Evolutionary conservation across 2,797 vertebrate genomes (phyloP), one percentile per base, ranked within the genome.

Genomic region (Danio jaintianensis): DNA sequence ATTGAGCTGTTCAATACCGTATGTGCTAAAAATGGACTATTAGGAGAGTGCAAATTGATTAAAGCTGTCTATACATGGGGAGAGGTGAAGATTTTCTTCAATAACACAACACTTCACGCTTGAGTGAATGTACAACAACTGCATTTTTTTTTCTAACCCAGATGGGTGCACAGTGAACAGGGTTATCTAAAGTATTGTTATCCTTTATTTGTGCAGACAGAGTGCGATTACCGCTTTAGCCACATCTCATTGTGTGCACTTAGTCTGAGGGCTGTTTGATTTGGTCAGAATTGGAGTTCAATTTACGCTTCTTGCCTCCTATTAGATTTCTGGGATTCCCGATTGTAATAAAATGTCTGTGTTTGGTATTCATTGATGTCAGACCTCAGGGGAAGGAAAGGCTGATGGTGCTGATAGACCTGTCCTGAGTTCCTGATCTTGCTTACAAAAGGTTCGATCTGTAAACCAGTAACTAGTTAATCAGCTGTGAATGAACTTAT

Each of bases 271-370:
- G 55, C 38, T 56, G 48, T 63, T 82, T 79, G 78, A 85, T 75
- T 63, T 63, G 38, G 53, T 70, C 68, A 69, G 69, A 86, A 81
- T 84, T 58, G 76, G 48, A 69, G 38, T 79, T 68, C 58, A 82
- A 78, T 61, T 59, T 79, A 64, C 18, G 59, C 59, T 70, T 66
- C 43, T 67, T 52, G 78, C 78, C 84, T 84, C 29, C 69, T 88
- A 84, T 89, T 86, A 81, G 76, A 84, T 79, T 80, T 85, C 47
- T 38, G 2, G 56, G 55, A 78, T 68, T 56, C 48, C 13, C 4
- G 20, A 64, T 69, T 50, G 56, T 47, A 18, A 29, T 42, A 52
- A 55, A 68, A 63, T 62, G 36, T 20, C 67, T 47, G 45, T 13
- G 16, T 68, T 72, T 56, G 48, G 18, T 50, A 18, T 78, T 16